These are phyloP conservation scores for Peromyscus attwateri DNA, from an alignment of 2,797 vertebrate genomes.

Conservation along the genomic window DNA sequence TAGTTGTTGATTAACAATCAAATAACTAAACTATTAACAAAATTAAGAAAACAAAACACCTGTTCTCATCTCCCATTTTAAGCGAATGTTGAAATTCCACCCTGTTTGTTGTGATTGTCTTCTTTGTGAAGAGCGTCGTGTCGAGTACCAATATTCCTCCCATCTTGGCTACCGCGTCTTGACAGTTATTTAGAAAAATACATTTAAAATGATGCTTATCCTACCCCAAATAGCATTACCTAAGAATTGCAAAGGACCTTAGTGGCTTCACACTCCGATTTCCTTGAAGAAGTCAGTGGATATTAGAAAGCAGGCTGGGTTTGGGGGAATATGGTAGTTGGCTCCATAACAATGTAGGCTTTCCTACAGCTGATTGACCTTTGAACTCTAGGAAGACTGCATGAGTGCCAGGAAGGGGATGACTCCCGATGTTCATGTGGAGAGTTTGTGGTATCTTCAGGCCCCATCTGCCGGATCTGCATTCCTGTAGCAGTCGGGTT, in stretches of 20 bases:
- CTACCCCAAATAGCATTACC: neutral
- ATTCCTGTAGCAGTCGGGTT: neutral
- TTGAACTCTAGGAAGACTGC: neutral
- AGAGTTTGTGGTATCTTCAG: neutral
- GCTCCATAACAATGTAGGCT: neutral
- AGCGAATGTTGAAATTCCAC: neutral
- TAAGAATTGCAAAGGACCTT: neutral
- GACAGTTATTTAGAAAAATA: neutral
- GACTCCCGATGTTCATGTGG: neutral
- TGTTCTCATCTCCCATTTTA: neutral
- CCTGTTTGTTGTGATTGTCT: neutral
- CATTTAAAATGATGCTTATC: neutral
- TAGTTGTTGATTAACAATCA: neutral
- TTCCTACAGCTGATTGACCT: neutral
- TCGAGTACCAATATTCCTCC: neutral
- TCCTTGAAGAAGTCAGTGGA: slow-evolving; percentile 1
- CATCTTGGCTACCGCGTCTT: neutral
- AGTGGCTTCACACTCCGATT: neutral
- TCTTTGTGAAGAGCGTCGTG: slow-evolving; percentile 24
- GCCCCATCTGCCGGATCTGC: neutral
- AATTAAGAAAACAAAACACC: neutral
- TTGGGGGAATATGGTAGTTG: neutral
- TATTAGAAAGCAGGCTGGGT: neutral
- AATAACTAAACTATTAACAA: slow-evolving; percentile 26
- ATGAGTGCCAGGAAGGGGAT: neutral